Conservation (phyloP, 1,140 invertebrate genomes). For the Drosophila punjabiensis region DNA sequence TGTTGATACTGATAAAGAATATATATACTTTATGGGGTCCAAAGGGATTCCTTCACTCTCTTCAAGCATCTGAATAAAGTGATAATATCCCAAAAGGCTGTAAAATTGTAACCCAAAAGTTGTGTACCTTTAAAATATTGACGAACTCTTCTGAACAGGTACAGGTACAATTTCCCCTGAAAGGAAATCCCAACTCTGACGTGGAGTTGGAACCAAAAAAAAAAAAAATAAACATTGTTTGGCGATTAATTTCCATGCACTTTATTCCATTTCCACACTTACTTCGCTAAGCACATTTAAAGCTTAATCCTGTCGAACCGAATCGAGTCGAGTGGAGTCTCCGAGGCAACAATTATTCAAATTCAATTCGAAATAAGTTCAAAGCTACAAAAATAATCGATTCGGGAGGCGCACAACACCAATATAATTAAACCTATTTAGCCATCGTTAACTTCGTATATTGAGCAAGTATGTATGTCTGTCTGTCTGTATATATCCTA, state of each 20-base stretch:
- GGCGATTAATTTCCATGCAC: conserved; percentile 68
- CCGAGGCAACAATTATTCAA: conserved; percentile 52
- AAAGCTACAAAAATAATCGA: conserved; percentile 64
- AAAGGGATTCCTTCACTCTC: background rate
- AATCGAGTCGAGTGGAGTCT: conserved; percentile 32
- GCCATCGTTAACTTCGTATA: conserved; percentile 60
- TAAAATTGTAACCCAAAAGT: background rate
- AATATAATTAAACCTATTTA: conserved; percentile 64
- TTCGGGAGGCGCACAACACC: conserved; percentile 58
- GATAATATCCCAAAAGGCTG: background rate
- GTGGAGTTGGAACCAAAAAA: conserved; percentile 3
- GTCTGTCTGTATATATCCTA: conserved; percentile 24
- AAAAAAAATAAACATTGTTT: conserved; percentile 30
- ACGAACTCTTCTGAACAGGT: background rate
- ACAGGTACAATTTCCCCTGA: conserved; percentile 2
- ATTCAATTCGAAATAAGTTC: conserved; percentile 55
- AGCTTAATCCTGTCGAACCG: conserved; percentile 65
- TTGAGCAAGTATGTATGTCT: conserved; percentile 41
- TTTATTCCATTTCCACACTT: conserved; percentile 75
- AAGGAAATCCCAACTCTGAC: conserved; percentile 12
- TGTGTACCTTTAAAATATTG: background rate
- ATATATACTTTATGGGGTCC: background rate
- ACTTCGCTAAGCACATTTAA: conserved; percentile 79
- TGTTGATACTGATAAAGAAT: background rate
- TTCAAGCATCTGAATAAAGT: background rate